phyloP scores from a whole-genome alignment of 2,888 invertebrate species.

The Heliconius aoede region DNA sequence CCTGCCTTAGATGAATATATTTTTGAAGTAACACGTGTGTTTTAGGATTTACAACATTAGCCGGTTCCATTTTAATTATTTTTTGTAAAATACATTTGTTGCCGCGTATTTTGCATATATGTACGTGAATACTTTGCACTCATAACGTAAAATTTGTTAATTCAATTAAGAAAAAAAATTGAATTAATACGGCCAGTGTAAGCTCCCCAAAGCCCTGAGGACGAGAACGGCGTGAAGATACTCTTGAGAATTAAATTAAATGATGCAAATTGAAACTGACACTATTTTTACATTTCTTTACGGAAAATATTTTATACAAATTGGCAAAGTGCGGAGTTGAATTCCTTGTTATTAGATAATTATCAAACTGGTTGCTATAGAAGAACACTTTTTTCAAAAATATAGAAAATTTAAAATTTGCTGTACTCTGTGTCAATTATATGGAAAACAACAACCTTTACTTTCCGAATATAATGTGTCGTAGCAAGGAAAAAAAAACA shows the following conservation, averaged over 20 bases:
- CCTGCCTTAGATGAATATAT: constrained; percentile 12
- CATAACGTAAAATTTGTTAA: constrained; percentile 15
- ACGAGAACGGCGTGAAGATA: constrained; percentile 20
- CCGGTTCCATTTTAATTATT: not conserved
- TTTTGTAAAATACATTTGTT: not conserved
- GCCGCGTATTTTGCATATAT: too few species aligned
- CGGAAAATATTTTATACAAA: too few species aligned
- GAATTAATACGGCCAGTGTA: constrained; percentile 25
- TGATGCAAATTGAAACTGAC: not conserved
- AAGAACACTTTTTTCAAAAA: too few species aligned
- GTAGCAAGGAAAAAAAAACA: not conserved
- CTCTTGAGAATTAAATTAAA: constrained; percentile 18
- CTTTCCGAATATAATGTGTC: not conserved
- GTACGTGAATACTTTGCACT: not conserved
- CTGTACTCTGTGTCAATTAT: too few species aligned
- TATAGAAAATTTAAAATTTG: too few species aligned
- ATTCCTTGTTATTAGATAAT: too few species aligned
- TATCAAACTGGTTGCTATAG: too few species aligned
- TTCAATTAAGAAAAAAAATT: constrained; percentile 12
- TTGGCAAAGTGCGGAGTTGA: too few species aligned
- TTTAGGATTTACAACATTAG: not conserved
- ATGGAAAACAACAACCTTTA: too few species aligned
- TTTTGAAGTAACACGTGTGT: constrained; percentile 5
- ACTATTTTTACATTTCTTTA: constrained; percentile 2
- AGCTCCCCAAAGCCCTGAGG: constrained; percentile 26